Percentiles rank a stretch among this genome's conserved stretches.
Conservation (phyloP, 2,888 invertebrate species). For the Drosophila mettleri region DNA sequence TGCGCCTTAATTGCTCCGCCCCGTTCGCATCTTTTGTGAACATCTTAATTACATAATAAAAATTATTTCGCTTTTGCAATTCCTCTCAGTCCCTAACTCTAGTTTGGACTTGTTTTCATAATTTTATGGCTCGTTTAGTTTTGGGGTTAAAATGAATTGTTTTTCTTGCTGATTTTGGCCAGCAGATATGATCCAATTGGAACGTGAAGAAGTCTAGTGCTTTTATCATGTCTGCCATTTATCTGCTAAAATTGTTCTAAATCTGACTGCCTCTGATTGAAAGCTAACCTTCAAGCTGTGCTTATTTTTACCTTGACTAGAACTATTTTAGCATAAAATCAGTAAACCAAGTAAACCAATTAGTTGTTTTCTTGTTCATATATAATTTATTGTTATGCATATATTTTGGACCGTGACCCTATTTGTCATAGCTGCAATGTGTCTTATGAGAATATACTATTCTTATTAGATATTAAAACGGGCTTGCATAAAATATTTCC, state of each 20-base stretch:
- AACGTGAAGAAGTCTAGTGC: slow-evolving; percentile 10
- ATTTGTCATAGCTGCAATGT: neutral
- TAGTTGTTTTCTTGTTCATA: neutral
- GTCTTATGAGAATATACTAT: neutral
- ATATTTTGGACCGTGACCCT: neutral
- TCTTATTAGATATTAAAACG: neutral
- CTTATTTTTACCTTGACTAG: neutral
- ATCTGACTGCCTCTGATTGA: neutral
- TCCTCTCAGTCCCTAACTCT: slow-evolving; percentile 20
- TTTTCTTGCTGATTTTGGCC: slow-evolving; percentile 44
- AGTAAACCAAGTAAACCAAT: too few species aligned
- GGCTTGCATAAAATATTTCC: too few species aligned
- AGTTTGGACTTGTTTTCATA: slow-evolving; percentile 56
- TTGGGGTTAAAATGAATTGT: slow-evolving; percentile 56
- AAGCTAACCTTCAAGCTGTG: neutral
- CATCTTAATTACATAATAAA: slow-evolving; percentile 80
- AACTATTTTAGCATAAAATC: neutral
- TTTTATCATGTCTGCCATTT: slow-evolving; percentile 5
- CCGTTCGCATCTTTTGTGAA: slow-evolving; percentile 69
- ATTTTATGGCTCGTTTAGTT: slow-evolving; percentile 78
- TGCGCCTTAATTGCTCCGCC: slow-evolving; percentile 62
- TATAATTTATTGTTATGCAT: neutral
- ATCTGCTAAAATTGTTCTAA: neutral
- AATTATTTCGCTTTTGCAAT: slow-evolving; percentile 66
- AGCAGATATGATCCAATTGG: slow-evolving; percentile 39